Evolutionary conservation across 2,797 vertebrate genomes (phyloP).

Genomic region (Sebastiscus tertius): DNA sequence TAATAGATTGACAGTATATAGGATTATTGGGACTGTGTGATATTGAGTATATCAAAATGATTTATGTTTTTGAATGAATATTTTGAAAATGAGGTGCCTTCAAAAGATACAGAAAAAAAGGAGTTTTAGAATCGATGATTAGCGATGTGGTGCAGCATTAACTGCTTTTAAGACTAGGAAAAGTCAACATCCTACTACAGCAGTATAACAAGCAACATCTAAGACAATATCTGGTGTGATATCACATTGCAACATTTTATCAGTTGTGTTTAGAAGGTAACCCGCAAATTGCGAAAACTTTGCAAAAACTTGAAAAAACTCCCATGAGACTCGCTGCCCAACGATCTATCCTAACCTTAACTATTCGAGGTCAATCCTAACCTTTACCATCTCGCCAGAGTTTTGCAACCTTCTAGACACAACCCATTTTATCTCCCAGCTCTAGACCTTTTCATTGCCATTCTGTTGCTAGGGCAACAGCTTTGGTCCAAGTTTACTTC

Average conservation of each 20-base stretch:
- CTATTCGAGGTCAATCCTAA: too few relatives aligned
- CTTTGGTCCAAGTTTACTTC: too few relatives aligned
- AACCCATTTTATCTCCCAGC: not conserved
- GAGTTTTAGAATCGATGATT: not conserved
- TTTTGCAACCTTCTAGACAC: too few relatives aligned
- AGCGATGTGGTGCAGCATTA: not conserved
- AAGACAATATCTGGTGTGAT: not conserved
- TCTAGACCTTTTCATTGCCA: too few relatives aligned
- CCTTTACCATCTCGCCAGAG: too few relatives aligned
- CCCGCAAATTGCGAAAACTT: too few relatives aligned
- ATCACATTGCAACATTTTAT: not conserved
- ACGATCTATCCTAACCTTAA: too few relatives aligned
- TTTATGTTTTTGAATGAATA: too few relatives aligned
- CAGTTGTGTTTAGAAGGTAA: too few relatives aligned
- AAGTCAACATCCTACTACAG: not conserved
- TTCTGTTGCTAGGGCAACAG: too few relatives aligned
- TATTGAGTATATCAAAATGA: not conserved
- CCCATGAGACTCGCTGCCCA: too few relatives aligned
- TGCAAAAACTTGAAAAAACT: too few relatives aligned
- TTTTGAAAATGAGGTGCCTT: not conserved
- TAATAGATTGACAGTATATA: not conserved
- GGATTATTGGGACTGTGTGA: not conserved
- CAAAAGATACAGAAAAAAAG: not conserved
- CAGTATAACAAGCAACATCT: not conserved
- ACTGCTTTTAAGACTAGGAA: not conserved